Evolutionary conservation across 1,140 invertebrate genomes (phyloP).

Genomic region (Yoshiicerus persimilis): DNA sequence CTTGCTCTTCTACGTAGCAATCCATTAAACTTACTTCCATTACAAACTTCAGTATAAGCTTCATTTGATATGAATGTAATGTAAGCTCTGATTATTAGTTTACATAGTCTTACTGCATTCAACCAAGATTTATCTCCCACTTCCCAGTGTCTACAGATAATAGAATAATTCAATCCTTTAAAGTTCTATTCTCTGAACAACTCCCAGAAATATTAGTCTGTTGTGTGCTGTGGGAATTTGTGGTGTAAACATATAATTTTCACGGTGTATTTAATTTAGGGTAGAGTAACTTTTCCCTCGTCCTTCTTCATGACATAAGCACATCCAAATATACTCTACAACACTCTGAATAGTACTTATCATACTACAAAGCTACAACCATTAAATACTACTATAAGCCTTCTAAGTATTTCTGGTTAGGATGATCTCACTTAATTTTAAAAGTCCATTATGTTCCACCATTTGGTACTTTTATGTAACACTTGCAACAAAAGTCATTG

Average conservation of each 20-base stretch:
- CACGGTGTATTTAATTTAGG: neutral
- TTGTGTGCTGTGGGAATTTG: neutral
- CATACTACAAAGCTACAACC: neutral
- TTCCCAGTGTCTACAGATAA: neutral
- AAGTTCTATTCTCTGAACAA: neutral
- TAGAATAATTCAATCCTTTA: neutral
- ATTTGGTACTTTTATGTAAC: neutral
- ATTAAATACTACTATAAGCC: neutral
- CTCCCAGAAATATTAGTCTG: neutral
- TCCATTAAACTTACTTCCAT: neutral
- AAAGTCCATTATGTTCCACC: neutral
- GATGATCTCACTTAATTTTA: neutral
- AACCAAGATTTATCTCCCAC: neutral
- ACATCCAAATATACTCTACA: neutral
- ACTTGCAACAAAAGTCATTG: neutral
- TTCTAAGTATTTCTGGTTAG: too few relatives aligned
- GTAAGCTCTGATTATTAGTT: neutral
- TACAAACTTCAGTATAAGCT: too few relatives aligned
- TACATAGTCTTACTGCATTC: neutral
- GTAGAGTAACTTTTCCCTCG: neutral
- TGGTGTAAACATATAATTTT: neutral
- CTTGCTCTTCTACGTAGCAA: neutral
- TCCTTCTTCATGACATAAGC: neutral
- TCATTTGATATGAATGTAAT: neutral
- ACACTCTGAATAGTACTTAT: neutral